A percentile compares a stretch with the other conserved stretches of the same genome.
Evolutionary conservation across 2,113 vertebrate species (phyloP).

Genomic region (Pomatorhinus ruficollis): DNA sequence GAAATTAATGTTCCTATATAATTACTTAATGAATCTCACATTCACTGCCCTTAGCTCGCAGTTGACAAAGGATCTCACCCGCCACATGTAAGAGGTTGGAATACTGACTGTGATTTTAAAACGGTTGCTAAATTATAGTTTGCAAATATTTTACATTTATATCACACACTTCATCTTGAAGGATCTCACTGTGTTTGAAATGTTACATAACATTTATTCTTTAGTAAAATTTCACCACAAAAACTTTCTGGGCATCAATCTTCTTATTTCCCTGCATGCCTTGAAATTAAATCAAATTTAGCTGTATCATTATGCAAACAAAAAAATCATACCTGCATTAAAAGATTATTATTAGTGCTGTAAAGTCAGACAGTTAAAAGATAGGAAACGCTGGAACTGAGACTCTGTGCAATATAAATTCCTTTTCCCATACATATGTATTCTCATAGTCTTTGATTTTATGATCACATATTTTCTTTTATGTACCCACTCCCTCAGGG

Average conservation of each 20-base stretch:
- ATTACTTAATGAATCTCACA: slow-evolving; percentile 67
- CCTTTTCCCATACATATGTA: neutral
- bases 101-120: slow-evolving; percentile 22
- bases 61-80: slow-evolving; percentile 34
- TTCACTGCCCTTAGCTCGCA: slow-evolving; percentile 48
- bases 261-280: slow-evolving; percentile 35
- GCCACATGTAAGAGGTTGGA: neutral
- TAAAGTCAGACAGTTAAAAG: slow-evolving; percentile 28
- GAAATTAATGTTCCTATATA: slow-evolving; percentile 61
- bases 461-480: neutral
- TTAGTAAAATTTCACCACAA: slow-evolving; percentile 42
- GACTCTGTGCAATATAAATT: neutral
- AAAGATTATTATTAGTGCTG: slow-evolving; percentile 29
- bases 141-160: slow-evolving; percentile 56
- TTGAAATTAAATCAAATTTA: slow-evolving; percentile 57
- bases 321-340: slow-evolving; percentile 1
- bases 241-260: slow-evolving; percentile 66
- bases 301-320: slow-evolving; percentile 56
- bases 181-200: slow-evolving; percentile 42
- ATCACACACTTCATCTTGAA: slow-evolving; percentile 49
- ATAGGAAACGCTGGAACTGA: neutral
- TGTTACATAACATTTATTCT: slow-evolving; percentile 58
- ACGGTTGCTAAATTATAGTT: slow-evolving; percentile 40
- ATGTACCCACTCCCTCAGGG: neutral
- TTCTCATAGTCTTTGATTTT: neutral